A percentile compares a stretch with the other conserved stretches of the same genome.
These are phyloP conservation scores for Heliocidaris erythrogramma DNA, from an alignment of 35 echinoderm and acorn worm genomes.

Conservation along the genomic window DNA sequence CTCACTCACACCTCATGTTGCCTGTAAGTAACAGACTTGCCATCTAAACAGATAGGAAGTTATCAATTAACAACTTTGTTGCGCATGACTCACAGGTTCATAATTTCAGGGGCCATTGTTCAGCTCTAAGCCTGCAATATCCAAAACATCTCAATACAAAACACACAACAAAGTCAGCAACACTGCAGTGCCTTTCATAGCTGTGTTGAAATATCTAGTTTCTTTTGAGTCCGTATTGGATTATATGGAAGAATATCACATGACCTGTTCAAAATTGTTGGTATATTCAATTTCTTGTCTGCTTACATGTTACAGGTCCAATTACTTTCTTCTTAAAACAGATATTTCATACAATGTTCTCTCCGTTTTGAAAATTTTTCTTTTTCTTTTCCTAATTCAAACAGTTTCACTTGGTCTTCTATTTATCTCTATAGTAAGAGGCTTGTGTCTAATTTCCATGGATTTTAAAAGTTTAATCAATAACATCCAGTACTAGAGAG, in stretches of 20 bases:
- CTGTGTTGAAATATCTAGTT: background rate
- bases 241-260: background rate
- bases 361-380: background rate
- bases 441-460: no score
- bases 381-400: no score
- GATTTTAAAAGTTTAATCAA: background rate
- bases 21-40: background rate
- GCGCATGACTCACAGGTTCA: background rate
- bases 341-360: background rate
- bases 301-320: background rate
- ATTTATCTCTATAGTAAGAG: no score
- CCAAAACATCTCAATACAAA: background rate
- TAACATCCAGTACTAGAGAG: background rate
- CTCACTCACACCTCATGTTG: background rate
- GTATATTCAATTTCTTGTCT: background rate
- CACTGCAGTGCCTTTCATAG: background rate
- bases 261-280: background rate
- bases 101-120: background rate
- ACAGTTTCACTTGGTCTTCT: no score
- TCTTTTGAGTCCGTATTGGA: background rate
- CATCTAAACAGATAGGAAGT: background rate
- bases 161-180: background rate
- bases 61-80: slow-evolving; percentile 19
- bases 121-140: background rate
- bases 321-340: background rate